Evolutionary conservation across 2,888 invertebrate species (phyloP).

Genomic region (Melinaea marsaeus): DNA sequence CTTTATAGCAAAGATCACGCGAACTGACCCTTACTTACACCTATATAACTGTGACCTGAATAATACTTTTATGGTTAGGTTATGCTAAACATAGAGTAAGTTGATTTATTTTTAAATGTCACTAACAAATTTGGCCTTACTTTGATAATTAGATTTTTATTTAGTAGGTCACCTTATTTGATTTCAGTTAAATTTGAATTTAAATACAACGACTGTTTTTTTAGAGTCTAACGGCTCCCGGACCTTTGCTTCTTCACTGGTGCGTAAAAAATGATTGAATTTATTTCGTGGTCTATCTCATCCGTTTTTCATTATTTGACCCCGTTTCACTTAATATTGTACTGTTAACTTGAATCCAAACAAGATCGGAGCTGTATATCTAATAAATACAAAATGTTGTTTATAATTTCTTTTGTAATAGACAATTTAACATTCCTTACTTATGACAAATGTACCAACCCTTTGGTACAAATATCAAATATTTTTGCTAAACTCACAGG

Average conservation of each 20-base stretch:
- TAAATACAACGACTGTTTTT: not conserved
- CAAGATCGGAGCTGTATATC: not conserved
- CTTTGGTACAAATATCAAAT: too few species aligned
- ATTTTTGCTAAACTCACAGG: too few species aligned
- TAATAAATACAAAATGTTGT: too few species aligned
- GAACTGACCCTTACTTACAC: constrained; percentile 62
- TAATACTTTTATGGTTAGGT: constrained; percentile 23
- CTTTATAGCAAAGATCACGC: constrained; percentile 69
- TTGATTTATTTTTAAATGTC: constrained; percentile 6
- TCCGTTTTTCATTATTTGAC: not conserved
- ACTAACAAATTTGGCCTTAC: not conserved
- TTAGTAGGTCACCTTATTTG: not conserved
- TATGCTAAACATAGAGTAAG: constrained; percentile 5
- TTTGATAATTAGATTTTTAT: constrained; percentile 5
- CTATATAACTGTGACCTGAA: constrained; percentile 29
- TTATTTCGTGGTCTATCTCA: not conserved
- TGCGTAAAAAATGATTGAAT: constrained; percentile 2
- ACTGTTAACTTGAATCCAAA: not conserved
- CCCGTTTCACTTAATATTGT: not conserved
- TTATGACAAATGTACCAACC: too few species aligned
- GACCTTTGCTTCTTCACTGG: not conserved
- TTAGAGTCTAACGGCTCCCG: not conserved
- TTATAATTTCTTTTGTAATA: too few species aligned
- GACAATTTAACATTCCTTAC: too few species aligned
- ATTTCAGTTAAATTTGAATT: constrained; percentile 3